Base-by-base conservation (phyloP, 1,140 invertebrate genomes). In the Lycorma delicatula region DNA sequence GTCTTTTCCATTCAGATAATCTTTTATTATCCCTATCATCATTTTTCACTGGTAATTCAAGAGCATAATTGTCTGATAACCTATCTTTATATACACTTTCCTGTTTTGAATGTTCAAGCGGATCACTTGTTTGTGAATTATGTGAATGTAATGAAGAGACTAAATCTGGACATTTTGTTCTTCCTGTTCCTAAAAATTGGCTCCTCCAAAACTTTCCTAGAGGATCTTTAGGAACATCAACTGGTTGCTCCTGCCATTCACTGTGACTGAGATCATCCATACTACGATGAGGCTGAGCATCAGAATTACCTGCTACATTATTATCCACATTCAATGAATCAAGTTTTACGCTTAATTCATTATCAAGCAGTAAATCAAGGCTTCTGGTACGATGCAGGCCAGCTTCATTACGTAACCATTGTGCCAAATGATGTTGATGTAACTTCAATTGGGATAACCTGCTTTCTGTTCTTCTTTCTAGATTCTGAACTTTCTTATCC, bases 401-500 rank as follows among this genome's bases (percentile, higher is more conserved):
- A 20, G 64, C 36, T 22, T 62, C 59, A n/a, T 58, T 57, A 28
- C 62, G 77, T 7, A 87, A 62, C 75, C 82, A 86, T 56, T 86
- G 82, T 60, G 85, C 82, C 23, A 89, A 73, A 62, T 84, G 80
- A 41, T 78, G 70, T 48, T 83, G 78, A 44, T 81, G 78, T 50
- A 80, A 75, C 2, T 82, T 84, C 22, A 88, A 63, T 62, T 84
- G 78, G n/a, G 84, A 82, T 54, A 91, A 81, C 67, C 89, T 86
- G 29, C 85, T 82, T 60, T 84, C 77, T 11, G 87, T 90, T 60
- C 81, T 80, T 59, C 82, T 79, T 67, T 91, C 88, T n/a, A 92
- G 72, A 66, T 83, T 79, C n/a, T 83, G 82, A 1, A 95, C 89
- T 64, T 90, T 86, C 34, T 87, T 79, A 47, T 91, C 86, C 27